These are phyloP conservation scores for Corythucha ciliata DNA, from an alignment of 2,888 invertebrate genomes.

Conservation along the genomic window DNA sequence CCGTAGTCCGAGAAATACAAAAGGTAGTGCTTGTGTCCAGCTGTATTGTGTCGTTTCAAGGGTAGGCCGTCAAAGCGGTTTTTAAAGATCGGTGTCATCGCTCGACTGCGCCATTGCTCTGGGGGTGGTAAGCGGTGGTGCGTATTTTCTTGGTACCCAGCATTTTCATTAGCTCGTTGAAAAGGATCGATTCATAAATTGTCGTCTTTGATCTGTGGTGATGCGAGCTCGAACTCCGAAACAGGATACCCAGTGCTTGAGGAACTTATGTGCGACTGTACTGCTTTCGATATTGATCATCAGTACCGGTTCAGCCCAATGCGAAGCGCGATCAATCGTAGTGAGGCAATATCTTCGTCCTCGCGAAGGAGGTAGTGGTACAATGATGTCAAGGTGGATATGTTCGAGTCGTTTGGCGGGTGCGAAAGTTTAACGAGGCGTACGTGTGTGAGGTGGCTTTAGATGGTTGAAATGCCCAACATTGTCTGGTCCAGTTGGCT, in stretches of 20 bases:
- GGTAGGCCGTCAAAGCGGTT: too few species aligned
- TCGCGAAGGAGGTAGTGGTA: slow-evolving; percentile 39
- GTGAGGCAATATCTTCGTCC: slow-evolving; percentile 39
- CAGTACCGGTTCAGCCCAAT: too few species aligned
- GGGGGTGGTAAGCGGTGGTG: too few species aligned
- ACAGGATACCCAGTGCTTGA: slow-evolving; percentile 40
- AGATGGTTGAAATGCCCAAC: slow-evolving; percentile 37
- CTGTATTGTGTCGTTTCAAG: too few species aligned
- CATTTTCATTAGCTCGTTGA: too few species aligned
- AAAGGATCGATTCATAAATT: slow-evolving; percentile 40
- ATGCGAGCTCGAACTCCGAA: slow-evolving; percentile 40
- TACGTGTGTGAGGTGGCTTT: slow-evolving; percentile 32
- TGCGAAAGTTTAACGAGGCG: slow-evolving; percentile 5
- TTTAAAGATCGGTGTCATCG: too few species aligned
- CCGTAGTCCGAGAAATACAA: too few species aligned
- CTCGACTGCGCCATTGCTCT: too few species aligned
- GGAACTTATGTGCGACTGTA: slow-evolving; percentile 39
- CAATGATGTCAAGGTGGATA: slow-evolving; percentile 42
- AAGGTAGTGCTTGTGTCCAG: too few species aligned
- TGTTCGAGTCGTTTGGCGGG: slow-evolving; percentile 38
- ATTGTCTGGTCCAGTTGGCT: slow-evolving; percentile 34
- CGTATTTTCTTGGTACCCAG: too few species aligned
- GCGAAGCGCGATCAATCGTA: slow-evolving; percentile 38
- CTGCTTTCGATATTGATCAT: too few species aligned
- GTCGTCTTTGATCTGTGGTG: slow-evolving; percentile 40